Conservation (phyloP, 1,140 invertebrate species). For the Bombus cullumanus region DNA sequence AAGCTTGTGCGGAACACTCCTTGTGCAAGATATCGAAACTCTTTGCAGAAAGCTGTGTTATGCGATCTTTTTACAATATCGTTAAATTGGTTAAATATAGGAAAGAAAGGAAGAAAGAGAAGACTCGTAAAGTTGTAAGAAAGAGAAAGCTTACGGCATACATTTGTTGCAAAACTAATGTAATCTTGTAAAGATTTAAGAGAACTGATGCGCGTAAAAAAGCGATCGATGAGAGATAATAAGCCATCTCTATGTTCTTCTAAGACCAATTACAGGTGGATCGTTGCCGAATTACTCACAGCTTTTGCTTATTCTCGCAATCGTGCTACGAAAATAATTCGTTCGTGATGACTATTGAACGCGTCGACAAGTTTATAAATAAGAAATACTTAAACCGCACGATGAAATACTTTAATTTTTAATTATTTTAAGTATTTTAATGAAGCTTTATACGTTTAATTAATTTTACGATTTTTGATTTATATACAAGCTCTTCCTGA, state of each 20-base stretch:
- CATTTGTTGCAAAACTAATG: background rate
- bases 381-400: background rate
- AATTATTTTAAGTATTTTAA: too few relatives aligned
- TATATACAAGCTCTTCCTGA: background rate
- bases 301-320: conserved; percentile 1
- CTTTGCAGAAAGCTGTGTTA: conserved; percentile 17
- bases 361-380: background rate
- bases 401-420: background rate
- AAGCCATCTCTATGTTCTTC: background rate
- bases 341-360: background rate
- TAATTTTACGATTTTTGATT: background rate
- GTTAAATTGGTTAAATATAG: too few relatives aligned
- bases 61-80: background rate
- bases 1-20: background rate
- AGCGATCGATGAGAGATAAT: conserved; percentile 1
- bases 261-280: background rate
- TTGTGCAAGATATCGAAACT: conserved; percentile 4
- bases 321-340: conserved; percentile 6
- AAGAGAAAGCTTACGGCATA: background rate
- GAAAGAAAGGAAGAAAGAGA: background rate
- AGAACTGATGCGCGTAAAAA: background rate
- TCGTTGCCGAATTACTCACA: background rate
- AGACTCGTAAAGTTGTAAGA: background rate
- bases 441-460: background rate
- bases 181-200: background rate